Evolutionary conservation across 2,113 vertebrate species (phyloP).

Genomic region (Anhinga anhinga): DNA sequence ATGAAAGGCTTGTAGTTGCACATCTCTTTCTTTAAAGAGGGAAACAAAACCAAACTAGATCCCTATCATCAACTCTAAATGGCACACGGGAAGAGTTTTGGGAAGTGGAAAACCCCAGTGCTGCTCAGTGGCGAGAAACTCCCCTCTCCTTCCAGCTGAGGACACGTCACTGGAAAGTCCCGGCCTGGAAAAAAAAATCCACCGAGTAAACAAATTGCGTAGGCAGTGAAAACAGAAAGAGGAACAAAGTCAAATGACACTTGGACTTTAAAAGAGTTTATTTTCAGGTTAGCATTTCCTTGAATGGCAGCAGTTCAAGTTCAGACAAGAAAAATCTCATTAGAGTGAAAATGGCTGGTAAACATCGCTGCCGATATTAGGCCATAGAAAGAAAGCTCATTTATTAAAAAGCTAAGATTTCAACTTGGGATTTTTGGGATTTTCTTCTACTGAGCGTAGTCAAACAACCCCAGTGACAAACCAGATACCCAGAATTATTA

Average conservation of each 20-base stretch:
- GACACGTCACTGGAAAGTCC: slow-evolving; percentile 52
- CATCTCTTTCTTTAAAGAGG: background rate
- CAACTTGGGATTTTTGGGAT: background rate
- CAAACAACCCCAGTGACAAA: background rate
- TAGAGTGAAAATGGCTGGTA: background rate
- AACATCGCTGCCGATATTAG: background rate
- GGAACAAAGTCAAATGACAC: slow-evolving; percentile 19
- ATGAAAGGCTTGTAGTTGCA: background rate
- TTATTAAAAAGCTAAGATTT: background rate
- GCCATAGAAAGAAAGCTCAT: background rate
- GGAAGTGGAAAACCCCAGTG: slow-evolving; percentile 12
- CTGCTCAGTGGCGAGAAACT: background rate
- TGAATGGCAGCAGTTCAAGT: background rate
- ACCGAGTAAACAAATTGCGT: background rate
- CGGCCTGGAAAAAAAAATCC: background rate
- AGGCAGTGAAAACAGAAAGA: slow-evolving; percentile 16
- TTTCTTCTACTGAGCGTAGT: background rate
- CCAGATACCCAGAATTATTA: background rate
- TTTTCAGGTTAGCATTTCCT: slow-evolving; percentile 32
- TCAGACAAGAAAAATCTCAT: slow-evolving; percentile 1
- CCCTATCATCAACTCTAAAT: background rate
- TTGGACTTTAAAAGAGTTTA: background rate
- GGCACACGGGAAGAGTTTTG: background rate
- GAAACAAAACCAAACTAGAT: slow-evolving; percentile 12
- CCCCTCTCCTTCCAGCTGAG: background rate